Percentiles rank a stretch among this genome's conserved stretches.
Evolutionary conservation across 2,113 vertebrate genomes (phyloP).

Genomic region (Ptychochromis oligacanthus): DNA sequence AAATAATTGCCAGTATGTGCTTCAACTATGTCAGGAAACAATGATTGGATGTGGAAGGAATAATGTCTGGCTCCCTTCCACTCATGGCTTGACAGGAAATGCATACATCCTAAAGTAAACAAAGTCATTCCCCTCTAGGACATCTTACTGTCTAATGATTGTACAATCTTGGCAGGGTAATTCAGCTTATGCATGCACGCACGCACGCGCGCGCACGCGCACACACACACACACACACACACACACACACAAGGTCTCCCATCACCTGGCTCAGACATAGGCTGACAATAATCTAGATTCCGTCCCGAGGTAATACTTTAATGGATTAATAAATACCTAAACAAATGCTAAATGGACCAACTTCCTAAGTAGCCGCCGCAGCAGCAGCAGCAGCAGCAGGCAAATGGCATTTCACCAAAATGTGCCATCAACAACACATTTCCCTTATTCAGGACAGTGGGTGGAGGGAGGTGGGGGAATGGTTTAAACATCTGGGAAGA

Average conservation of each 20-base stretch:
- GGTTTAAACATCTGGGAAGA: constrained; percentile 44
- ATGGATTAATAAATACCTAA: constrained; percentile 71
- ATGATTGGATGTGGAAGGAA: constrained; percentile 48
- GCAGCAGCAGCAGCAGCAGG: constrained; percentile 37
- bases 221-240: no score
- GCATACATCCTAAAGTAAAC: constrained; percentile 58
- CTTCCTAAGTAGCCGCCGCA: constrained; percentile 46
- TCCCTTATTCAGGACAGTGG: constrained; percentile 27
- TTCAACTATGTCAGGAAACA: constrained; percentile 42
- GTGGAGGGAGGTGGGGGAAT: background rate
- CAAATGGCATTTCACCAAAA: constrained; percentile 48
- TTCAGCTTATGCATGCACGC: no score
- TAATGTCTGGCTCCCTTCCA: constrained; percentile 61
- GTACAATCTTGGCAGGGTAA: constrained; percentile 31
- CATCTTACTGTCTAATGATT: constrained; percentile 48
- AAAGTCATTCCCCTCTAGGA: constrained; percentile 45
- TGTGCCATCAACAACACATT: constrained; percentile 44
- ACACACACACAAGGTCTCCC: constrained; percentile 26
- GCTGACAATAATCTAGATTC: constrained; percentile 34
- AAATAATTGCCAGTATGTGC: constrained; percentile 48
- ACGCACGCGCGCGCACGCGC: no score
- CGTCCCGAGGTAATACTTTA: constrained; percentile 54
- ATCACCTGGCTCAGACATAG: constrained; percentile 40
- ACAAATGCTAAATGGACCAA: constrained; percentile 51
- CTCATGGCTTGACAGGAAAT: constrained; percentile 59